Conservation (phyloP, 2,888 invertebrate genomes). For the Drepanosiphum platanoidis region DNA sequence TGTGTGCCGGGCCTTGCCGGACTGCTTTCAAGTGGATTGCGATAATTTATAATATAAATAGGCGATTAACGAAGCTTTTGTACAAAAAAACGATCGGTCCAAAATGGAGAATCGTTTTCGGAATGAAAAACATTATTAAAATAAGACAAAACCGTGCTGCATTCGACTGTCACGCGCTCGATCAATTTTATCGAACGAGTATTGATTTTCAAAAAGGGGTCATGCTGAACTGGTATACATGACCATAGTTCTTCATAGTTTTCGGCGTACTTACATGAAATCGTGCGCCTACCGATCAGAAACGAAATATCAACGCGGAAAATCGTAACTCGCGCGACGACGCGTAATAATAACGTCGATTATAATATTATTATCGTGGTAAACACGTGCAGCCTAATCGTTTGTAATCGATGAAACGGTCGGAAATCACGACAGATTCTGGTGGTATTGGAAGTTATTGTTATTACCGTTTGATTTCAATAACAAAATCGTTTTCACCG, state of each 20-base stretch:
- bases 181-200: background rate
- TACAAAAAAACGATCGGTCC: background rate
- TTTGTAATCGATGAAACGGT: background rate
- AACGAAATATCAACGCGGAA: background rate
- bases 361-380: background rate
- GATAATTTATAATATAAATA: background rate
- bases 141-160: background rate
- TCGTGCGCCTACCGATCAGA: background rate
- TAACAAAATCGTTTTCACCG: too few relatives aligned
- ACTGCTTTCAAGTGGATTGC: background rate
- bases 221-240: too few relatives aligned
- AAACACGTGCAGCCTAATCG: background rate
- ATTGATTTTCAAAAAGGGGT: too few relatives aligned
- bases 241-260: background rate
- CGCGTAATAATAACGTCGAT: background rate
- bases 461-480: background rate
- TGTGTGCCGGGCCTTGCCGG: background rate
- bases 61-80: background rate
- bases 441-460: background rate
- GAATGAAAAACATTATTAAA: background rate
- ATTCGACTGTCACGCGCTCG: background rate
- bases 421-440: background rate
- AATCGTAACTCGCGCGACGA: background rate
- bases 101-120: background rate
- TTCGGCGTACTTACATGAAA: background rate